These are phyloP conservation scores for Noctua pronuba DNA, from an alignment of 2,888 invertebrate species.

Conservation along the genomic window DNA sequence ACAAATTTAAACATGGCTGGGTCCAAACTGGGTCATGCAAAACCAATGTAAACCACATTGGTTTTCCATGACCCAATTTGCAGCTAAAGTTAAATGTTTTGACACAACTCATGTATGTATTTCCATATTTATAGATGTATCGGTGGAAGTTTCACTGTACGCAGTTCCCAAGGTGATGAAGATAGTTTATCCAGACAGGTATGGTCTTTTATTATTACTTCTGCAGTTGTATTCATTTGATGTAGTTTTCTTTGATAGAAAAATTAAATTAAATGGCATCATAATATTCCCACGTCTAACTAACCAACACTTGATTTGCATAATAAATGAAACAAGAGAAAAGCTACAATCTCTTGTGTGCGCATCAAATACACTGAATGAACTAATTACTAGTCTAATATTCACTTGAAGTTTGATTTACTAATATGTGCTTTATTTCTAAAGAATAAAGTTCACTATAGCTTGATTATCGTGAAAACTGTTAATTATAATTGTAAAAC, in stretches of 20 bases:
- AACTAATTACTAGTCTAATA: constrained; percentile 28
- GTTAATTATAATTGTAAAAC: background rate
- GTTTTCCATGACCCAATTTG: background rate
- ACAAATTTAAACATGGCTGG: background rate
- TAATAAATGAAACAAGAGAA: constrained; percentile 16
- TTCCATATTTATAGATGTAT: constrained; percentile 87
- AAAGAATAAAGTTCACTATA: constrained; percentile 44
- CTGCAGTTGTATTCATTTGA: background rate
- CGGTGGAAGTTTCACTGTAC: constrained; percentile 90
- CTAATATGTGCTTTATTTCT: constrained; percentile 46
- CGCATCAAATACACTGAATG: constrained; percentile 34
- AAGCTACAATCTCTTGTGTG: background rate
- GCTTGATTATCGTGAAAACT: constrained; percentile 18
- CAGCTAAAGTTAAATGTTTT: background rate
- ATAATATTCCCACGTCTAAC: background rate
- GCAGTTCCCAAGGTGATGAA: constrained; percentile 90
- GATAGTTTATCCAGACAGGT: constrained; percentile 91
- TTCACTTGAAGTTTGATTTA: constrained; percentile 27
- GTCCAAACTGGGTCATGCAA: background rate
- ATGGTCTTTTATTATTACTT: constrained; percentile 48
- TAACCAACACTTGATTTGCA: constrained; percentile 26
- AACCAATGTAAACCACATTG: background rate
- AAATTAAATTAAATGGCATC: background rate
- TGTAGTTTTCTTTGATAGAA: background rate
- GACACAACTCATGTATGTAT: background rate